Conservation (phyloP, 92 coral and sea anemone species). For the Palythoa heliodiscus region DNA sequence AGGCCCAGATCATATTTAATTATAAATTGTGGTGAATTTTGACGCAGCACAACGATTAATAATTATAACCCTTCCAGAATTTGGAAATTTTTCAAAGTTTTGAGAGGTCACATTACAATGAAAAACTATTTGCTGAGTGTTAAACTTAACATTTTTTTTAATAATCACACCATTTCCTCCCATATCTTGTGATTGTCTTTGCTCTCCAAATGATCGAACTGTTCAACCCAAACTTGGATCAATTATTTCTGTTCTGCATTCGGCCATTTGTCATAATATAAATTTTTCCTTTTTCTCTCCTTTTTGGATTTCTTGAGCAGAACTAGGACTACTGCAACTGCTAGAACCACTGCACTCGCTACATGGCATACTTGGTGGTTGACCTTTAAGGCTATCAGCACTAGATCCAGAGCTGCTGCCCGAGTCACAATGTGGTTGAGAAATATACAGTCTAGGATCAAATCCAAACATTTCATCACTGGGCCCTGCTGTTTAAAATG, state of each 20-base stretch:
- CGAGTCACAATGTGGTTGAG: not conserved
- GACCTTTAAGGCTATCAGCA: not conserved
- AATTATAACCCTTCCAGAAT: not conserved
- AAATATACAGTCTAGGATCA: not conserved
- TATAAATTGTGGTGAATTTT: not conserved
- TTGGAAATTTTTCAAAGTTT: not conserved
- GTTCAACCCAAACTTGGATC: not conserved
- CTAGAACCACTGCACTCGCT: not conserved
- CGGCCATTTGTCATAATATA: not conserved
- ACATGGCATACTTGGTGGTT: not conserved
- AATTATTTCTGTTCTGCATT: not conserved
- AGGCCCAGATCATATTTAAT: no score
- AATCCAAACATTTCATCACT: slow-evolving; percentile 4
- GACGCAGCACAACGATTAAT: not conserved
- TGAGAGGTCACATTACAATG: not conserved
- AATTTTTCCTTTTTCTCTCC: not conserved
- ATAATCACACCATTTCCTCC: no score
- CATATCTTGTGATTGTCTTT: no score
- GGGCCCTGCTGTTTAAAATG: not conserved
- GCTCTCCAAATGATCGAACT: not conserved
- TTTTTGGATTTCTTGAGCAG: no score
- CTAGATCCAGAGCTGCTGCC: not conserved
- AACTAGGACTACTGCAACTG: not conserved
- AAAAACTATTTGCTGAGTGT: not conserved
- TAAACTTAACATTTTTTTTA: no score